Base-by-base conservation (phyloP, 2,888 invertebrate species). In the Polymixis flavicincta region DNA sequence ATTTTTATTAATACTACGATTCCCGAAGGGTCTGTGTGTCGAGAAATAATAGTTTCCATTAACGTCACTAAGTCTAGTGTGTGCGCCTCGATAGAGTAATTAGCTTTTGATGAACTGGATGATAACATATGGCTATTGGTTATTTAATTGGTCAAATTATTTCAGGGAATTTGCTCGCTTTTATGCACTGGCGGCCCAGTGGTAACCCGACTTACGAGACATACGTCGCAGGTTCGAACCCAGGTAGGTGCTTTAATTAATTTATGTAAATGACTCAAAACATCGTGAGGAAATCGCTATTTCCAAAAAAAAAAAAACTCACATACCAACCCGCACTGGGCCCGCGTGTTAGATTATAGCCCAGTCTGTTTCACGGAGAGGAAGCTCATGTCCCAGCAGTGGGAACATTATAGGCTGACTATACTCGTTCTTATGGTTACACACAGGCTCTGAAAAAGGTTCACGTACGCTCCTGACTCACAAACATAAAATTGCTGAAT, bases 401-500 rank as follows among this genome's bases (percentile, higher is more conserved):
- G 42, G 42, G 42, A 1, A 11, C 11, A 45, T 45, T 45, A 13
- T 45, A 45, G 42, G 42, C 42, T 11, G 59, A 63, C 55, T 68
- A 59, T 57, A 1, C 48, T 52, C n/a, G 50, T 25, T 32, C n/a
- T 69, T 64, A 7, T 19, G n/a, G 32, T n/a, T 64, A 61, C 67
- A 57, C 69, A 73, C 60, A 76, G 74, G 68, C 66, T 74, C 71
- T 71, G 69, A 78, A 81, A 77, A 85, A 71, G 83, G 79, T 82
- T 74, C 78, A 84, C 80, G 85, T 87, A 85, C 82, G 80, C 76
- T 80, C 57, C 81, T 80, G 82, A 82, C 83, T 83, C 81, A 77
- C 79, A 78, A 83, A 83, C 88, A 88, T 89, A 90, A 90, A 88
- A 74, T 80, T 85, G 85, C 83, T 75, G 84, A 81, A 86, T 85